Conservation (phyloP, 1,140 invertebrate species). For the Cydia splendana region DNA sequence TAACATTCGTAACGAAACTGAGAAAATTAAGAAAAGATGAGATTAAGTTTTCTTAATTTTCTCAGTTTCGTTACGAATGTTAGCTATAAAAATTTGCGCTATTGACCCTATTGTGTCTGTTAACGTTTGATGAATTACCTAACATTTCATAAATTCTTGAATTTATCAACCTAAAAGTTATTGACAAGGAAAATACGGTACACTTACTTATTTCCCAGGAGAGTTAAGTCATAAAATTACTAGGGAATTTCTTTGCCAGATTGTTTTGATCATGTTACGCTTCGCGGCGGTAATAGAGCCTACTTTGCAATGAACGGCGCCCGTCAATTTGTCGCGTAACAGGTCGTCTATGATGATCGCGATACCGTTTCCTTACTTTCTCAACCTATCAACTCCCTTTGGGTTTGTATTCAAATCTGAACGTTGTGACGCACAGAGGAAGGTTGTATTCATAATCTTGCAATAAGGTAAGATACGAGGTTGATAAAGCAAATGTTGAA, state of each 20-base stretch:
- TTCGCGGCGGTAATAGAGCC: slow-evolving; percentile 4
- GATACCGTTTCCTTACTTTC: background rate
- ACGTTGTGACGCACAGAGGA: background rate
- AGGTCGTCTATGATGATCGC: slow-evolving; percentile 31
- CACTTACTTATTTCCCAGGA: slow-evolving; percentile 18
- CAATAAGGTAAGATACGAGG: background rate
- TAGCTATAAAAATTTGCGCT: too few species aligned
- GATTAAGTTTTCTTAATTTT: too few species aligned
- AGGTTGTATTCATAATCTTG: background rate
- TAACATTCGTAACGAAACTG: too few species aligned
- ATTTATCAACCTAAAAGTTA: background rate
- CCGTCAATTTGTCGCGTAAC: slow-evolving; percentile 25
- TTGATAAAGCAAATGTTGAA: background rate
- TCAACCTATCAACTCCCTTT: background rate
- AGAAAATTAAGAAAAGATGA: too few species aligned
- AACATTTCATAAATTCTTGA: background rate
- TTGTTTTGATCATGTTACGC: background rate
- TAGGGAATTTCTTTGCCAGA: background rate
- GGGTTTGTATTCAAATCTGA: background rate
- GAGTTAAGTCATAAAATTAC: background rate
- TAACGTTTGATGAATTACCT: background rate
- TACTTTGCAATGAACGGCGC: background rate
- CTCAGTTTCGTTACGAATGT: too few species aligned
- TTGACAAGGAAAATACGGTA: slow-evolving; percentile 6
- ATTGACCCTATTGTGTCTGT: background rate